These are phyloP conservation scores for Lophius piscatorius DNA, from an alignment of 2,113 vertebrate species.

Conservation along the genomic window DNA sequence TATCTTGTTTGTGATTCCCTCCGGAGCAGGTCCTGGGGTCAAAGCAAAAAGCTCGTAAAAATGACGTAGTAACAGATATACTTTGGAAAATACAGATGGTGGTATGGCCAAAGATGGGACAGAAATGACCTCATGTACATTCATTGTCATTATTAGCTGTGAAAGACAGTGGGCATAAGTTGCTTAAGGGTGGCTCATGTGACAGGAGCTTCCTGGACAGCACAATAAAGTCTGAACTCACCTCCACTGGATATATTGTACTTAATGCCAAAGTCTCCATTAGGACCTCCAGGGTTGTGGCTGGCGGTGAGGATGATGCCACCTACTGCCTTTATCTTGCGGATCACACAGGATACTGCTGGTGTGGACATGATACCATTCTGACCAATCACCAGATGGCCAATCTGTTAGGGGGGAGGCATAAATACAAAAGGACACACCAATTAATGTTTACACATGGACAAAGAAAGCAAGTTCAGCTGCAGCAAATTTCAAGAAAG, in stretches of 20 bases:
- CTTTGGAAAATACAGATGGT: background rate
- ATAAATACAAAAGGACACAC: no score
- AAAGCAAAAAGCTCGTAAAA: background rate
- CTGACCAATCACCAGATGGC: conserved; percentile 93
- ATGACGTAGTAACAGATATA: background rate
- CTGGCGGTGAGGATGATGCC: conserved; percentile 98
- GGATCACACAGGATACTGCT: conserved; percentile 96
- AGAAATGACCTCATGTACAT: background rate
- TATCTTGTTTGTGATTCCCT: conserved; percentile 94
- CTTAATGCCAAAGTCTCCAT: conserved; percentile 97
- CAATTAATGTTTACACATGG: background rate
- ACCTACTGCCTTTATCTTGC: conserved; percentile 94
- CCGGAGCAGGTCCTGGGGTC: conserved; percentile 90
- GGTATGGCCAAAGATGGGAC: no score
- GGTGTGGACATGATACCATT: conserved; percentile 97
- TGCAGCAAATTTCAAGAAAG: background rate
- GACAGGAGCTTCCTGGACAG: background rate
- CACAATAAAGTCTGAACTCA: conserved; percentile 47
- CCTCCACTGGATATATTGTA: conserved; percentile 97
- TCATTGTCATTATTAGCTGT: background rate
- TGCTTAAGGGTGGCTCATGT: background rate
- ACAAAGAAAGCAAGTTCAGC: background rate
- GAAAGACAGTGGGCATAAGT: background rate
- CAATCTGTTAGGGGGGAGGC: conserved; percentile 83
- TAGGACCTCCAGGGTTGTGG: conserved; percentile 96